These are phyloP conservation scores for Myopa tessellatipennis DNA, from an alignment of 2,888 invertebrate genomes.

Conservation along the genomic window DNA sequence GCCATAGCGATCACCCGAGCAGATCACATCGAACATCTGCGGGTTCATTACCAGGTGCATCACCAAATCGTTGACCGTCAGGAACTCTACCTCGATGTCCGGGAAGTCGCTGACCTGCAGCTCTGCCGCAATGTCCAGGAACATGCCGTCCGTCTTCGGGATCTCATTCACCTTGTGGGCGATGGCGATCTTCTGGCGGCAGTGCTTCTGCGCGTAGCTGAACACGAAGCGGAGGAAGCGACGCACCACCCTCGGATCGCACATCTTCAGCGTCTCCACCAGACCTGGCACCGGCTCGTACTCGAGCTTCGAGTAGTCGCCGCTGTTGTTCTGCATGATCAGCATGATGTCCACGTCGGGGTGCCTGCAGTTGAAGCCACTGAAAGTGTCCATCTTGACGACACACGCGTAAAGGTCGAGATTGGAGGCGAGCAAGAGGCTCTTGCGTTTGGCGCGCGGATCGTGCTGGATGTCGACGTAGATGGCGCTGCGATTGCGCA, in stretches of 20 bases:
- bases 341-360: slow-evolving; percentile 54
- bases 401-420: slow-evolving; percentile 55
- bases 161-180: slow-evolving; percentile 56
- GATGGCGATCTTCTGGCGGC: slow-evolving; percentile 54
- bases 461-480: slow-evolving; percentile 54
- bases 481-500: slow-evolving; percentile 56
- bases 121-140: slow-evolving; percentile 49
- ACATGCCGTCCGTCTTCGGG: slow-evolving; percentile 54
- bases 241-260: slow-evolving; percentile 38
- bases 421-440: slow-evolving; percentile 52
- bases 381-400: slow-evolving; percentile 52
- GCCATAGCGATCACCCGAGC: slow-evolving; percentile 58
- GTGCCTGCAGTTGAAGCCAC: slow-evolving; percentile 54
- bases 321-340: slow-evolving; percentile 58
- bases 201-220: slow-evolving; percentile 44
- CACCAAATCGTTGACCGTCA: slow-evolving; percentile 52
- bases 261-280: slow-evolving; percentile 59
- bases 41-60: slow-evolving; percentile 51
- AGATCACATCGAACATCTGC: slow-evolving; percentile 54
- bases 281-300: slow-evolving; percentile 60
- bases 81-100: slow-evolving; percentile 50
- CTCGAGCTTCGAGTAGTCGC: slow-evolving; percentile 58
- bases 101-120: slow-evolving; percentile 45
- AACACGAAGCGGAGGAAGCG: slow-evolving; percentile 55
- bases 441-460: slow-evolving; percentile 49